Conservation (phyloP, 2,113 vertebrate genomes). For the Thermophis baileyi region DNA sequence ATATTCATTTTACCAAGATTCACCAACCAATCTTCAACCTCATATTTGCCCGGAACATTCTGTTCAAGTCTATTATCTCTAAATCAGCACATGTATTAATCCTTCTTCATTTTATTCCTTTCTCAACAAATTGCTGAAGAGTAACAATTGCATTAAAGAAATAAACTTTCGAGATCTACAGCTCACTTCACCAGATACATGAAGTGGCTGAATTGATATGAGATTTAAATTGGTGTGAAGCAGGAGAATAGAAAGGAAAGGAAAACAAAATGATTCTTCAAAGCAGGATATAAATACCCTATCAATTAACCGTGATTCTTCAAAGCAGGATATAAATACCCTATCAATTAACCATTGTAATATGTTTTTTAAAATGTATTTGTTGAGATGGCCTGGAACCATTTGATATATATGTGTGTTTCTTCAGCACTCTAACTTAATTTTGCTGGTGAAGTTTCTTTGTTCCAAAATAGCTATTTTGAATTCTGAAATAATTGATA, state of each 20-base stretch:
- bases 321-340: background rate
- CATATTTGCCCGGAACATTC: background rate
- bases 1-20: background rate
- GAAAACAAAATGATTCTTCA: background rate
- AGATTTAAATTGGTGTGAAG: background rate
- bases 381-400: background rate
- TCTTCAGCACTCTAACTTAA: background rate
- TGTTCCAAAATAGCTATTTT: background rate
- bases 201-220: background rate
- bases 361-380: background rate
- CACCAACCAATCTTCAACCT: background rate
- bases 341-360: background rate
- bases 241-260: background rate
- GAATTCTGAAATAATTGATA: background rate
- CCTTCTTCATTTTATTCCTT: background rate
- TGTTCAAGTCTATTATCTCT: background rate
- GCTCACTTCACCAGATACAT: background rate
- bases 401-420: background rate
- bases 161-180: background rate
- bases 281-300: background rate
- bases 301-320: background rate
- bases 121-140: background rate
- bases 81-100: background rate
- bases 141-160: background rate
- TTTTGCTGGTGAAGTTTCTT: background rate